phyloP scores from a whole-genome alignment of 1,140 invertebrate species.

The Saxidomus purpurata region DNA sequence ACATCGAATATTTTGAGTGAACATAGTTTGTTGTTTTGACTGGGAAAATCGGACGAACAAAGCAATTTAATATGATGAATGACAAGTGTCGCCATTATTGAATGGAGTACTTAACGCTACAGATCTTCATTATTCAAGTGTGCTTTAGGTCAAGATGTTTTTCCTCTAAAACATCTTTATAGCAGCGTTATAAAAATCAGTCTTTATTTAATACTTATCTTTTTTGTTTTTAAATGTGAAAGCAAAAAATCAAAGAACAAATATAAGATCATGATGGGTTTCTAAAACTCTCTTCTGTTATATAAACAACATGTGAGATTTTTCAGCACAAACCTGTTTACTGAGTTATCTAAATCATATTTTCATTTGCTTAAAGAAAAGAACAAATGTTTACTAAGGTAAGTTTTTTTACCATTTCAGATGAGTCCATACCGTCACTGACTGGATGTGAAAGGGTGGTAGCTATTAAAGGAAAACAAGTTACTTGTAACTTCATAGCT shows the following conservation, averaged over 20 bases:
- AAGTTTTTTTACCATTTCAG: background rate
- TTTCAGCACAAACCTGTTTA: no score
- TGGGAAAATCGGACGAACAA: no score
- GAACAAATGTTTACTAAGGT: background rate
- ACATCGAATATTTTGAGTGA: no score
- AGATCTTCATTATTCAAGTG: background rate
- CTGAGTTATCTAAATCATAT: background rate
- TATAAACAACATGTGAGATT: background rate
- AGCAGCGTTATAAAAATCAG: no score
- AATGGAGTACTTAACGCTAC: background rate
- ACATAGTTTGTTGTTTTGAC: no score
- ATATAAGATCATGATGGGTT: no score
- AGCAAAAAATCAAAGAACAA: background rate
- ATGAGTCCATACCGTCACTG: background rate
- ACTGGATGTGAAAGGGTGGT: background rate
- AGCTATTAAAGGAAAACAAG: background rate
- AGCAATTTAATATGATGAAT: no score
- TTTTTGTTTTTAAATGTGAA: background rate
- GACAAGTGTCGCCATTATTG: background rate
- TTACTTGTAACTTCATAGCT: background rate
- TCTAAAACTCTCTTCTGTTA: background rate
- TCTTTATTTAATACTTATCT: background rate
- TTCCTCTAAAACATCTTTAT: no score
- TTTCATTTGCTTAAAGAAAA: no score
- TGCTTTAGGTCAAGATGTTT: no score